Base-by-base conservation (phyloP, 2,888 invertebrate species). In the Harpalus rubripes region DNA sequence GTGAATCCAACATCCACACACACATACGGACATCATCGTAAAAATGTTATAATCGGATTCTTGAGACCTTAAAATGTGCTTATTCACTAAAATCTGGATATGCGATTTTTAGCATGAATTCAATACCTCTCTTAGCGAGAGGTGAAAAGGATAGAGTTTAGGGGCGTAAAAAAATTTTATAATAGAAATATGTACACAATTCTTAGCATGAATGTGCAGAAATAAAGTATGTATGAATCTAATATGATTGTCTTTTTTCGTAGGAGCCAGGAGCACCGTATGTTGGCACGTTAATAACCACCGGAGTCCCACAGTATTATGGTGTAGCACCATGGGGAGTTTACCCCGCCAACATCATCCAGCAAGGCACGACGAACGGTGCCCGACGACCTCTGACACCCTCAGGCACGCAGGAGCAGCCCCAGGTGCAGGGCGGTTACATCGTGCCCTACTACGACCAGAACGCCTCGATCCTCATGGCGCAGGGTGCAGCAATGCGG, bases 281-380 rank as follows among this genome's bases (percentile, higher is more conserved):
- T 91, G 96, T 96, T 89, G 94, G 95, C 89, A 95, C 96, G 85
- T 93, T 97, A 89, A 95, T 96, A 89, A 74, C 72, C 15, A 95
- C 94, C 91, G 93, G 96, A 91, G 94, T 98, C 89, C 97, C 97
- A 81, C 98, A 97, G 89, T 98, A 98, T 93, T 98, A 98, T 91
- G 96, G 97, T 85, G 96, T 98, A 87, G 95, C 95, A 78, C 95
- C 96, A 81, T 98, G 98, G 41, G 44, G 44, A 8, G 96, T 98
- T 89, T 98, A 98, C 92, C 97, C 98, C 61, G 95, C 96, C 68
- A 95, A 95, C 90, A 92, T 95, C 88, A 93, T 95, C 89, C 95
- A 95, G 88, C 95, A 95, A 88, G 93, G 93, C 87, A 92, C 94
- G 88, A 92, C 93, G 90, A 90, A 92, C 90, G 91, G 93, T 88